Evolutionary conservation across 2,888 invertebrate genomes (phyloP).

Genomic region (Eucera pruinosa): DNA sequence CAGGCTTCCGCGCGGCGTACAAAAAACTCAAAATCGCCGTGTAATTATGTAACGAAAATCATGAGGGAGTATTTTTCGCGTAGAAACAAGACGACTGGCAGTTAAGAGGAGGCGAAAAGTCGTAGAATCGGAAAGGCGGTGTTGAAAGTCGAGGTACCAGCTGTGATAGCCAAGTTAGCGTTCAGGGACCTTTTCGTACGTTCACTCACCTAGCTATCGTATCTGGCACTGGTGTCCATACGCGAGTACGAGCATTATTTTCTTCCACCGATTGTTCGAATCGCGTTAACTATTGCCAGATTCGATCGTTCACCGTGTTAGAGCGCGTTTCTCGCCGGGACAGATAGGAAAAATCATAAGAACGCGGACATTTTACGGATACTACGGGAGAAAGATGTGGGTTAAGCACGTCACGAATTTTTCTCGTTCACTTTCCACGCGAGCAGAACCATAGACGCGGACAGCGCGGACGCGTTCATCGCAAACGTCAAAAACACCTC

Average conservation of each 20-base stretch:
- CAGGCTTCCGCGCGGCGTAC: not conserved
- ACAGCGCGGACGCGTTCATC: conserved; percentile 53
- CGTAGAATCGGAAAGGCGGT: conserved; percentile 15
- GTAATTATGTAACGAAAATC: conserved; percentile 54
- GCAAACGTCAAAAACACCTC: conserved; percentile 60
- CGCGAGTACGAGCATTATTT: conserved; percentile 74
- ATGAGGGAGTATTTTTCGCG: conserved; percentile 27
- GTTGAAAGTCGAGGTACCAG: conserved; percentile 66
- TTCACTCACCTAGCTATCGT: conserved; percentile 78
- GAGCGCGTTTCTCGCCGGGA: not conserved
- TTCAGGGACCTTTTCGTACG: conserved; percentile 62
- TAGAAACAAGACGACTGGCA: conserved; percentile 1
- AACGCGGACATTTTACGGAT: conserved; percentile 70
- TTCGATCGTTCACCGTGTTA: conserved; percentile 25
- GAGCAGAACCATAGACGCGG: conserved; percentile 65
- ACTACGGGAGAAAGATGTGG: conserved; percentile 67
- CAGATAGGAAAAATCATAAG: conserved; percentile 53
- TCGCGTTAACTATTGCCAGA: conserved; percentile 12
- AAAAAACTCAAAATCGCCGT: conserved; percentile 31
- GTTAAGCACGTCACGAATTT: conserved; percentile 80
- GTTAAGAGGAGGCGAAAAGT: not conserved
- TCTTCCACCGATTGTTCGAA: conserved; percentile 42
- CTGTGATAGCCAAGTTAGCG: conserved; percentile 71
- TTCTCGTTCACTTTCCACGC: conserved; percentile 69
- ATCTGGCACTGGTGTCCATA: conserved; percentile 69